These are phyloP conservation scores for Bilobella aurantiaca DNA, from an alignment of 1,140 invertebrate species.

Conservation along the genomic window DNA sequence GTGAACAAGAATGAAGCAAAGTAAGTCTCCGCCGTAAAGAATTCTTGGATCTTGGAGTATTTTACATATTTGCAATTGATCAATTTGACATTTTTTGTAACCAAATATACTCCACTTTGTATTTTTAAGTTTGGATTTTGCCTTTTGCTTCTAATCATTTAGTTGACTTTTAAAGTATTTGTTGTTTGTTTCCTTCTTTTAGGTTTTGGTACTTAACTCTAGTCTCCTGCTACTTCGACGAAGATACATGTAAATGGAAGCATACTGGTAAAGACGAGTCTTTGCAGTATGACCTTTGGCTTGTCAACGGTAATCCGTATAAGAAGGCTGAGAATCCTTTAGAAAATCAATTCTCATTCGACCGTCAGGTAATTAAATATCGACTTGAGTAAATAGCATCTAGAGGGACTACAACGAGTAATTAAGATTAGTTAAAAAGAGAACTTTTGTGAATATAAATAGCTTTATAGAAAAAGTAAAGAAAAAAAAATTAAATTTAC, in stretches of 20 bases:
- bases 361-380: slow-evolving; percentile 57
- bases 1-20: slow-evolving; percentile 76
- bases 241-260: slow-evolving; percentile 68
- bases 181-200: slow-evolving; percentile 22
- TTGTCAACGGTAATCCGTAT: slow-evolving; percentile 91
- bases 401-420: neutral
- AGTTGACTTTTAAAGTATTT: neutral
- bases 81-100: no score
- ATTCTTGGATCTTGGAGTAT: no score
- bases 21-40: no score
- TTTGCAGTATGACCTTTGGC: slow-evolving; percentile 84
- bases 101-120: no score
- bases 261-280: slow-evolving; percentile 50
- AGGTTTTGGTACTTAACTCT: slow-evolving; percentile 94
- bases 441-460: no score
- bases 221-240: slow-evolving; percentile 77
- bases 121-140: no score
- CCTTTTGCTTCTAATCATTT: no score
- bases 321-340: slow-evolving; percentile 69
- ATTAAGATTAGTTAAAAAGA: no score
- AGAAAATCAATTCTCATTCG: slow-evolving; percentile 92
- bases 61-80: no score
- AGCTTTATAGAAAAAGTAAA: no score
- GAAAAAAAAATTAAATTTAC: no score
- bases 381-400: neutral